Percentiles rank a stretch among this genome's conserved stretches.
Conservation (phyloP, 1,140 invertebrate genomes). For the Trialeurodes vaporariorum region DNA sequence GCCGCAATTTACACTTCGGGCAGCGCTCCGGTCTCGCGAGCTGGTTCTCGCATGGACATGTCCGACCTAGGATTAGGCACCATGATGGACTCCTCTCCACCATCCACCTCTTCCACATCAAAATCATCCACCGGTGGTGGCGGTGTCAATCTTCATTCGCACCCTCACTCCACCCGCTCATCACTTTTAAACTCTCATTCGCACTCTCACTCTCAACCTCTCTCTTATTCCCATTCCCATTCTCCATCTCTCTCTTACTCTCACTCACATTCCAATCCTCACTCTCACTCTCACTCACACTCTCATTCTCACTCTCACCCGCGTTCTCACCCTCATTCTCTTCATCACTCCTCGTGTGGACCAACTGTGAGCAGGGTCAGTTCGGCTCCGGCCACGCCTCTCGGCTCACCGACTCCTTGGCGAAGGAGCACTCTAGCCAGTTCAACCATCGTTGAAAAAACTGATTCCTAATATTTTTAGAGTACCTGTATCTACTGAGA, state of each 20-base stretch:
- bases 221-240: no score
- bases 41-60: not conserved
- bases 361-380: not conserved
- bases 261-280: no score
- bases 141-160: no score
- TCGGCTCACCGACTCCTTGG: not conserved
- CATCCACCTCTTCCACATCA: no score
- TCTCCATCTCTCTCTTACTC: not conserved
- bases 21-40: not conserved
- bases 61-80: no score
- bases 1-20: not conserved
- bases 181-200: no score
- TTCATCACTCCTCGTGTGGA: not conserved
- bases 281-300: not conserved
- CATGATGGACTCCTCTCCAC: not conserved
- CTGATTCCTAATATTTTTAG: conserved; percentile 5
- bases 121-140: no score
- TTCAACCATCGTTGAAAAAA: not conserved
- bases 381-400: not conserved
- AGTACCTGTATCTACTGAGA: no score
- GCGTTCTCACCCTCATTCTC: not conserved
- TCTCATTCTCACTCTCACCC: not conserved
- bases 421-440: not conserved
- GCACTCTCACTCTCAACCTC: no score
- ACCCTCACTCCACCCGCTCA: no score